These are phyloP conservation scores for Melanotaenia duboulayi DNA, from an alignment of 2,113 vertebrate species.

Conservation along the genomic window DNA sequence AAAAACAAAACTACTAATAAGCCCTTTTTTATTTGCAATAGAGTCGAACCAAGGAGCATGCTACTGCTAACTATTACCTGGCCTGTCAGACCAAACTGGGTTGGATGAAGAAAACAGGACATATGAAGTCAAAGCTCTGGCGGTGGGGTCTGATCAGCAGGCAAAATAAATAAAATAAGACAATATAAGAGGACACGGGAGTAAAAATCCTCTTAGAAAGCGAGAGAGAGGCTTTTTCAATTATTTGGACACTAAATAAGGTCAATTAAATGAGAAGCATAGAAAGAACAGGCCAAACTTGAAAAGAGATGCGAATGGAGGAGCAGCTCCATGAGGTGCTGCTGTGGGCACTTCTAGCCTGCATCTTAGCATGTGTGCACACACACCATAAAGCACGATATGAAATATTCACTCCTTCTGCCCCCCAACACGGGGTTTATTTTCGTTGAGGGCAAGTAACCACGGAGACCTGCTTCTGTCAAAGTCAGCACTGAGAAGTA, in stretches of 20 bases:
- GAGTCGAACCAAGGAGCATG: slow-evolving; percentile 17
- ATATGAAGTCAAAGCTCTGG: neutral
- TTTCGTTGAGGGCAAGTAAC: slow-evolving; percentile 61
- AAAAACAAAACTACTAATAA: slow-evolving; percentile 7
- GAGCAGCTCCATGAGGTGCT: slow-evolving; percentile 12
- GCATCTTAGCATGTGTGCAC: slow-evolving; percentile 45
- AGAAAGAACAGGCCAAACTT: neutral
- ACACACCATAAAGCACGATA: slow-evolving; percentile 51
- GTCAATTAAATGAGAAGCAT: slow-evolving; percentile 2
- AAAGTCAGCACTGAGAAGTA: slow-evolving; percentile 67
- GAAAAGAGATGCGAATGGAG: slow-evolving; percentile 14
- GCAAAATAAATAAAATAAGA: slow-evolving; percentile 15
- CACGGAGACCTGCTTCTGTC: slow-evolving; percentile 36
- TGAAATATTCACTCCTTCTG: slow-evolving; percentile 79
- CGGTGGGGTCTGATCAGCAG: slow-evolving; percentile 8
- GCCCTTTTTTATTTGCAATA: neutral
- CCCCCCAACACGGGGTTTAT: slow-evolving; percentile 63
- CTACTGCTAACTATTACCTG: slow-evolving; percentile 9
- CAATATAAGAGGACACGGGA: neutral
- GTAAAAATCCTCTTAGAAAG: slow-evolving; percentile 7
- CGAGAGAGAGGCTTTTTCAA: neutral
- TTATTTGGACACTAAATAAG: neutral
- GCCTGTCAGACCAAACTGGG: slow-evolving; percentile 27
- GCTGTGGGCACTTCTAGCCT: slow-evolving; percentile 23
- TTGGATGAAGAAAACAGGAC: slow-evolving; percentile 17